A percentile compares a stretch with the other conserved stretches of the same genome.
phyloP scores from a whole-genome alignment of 2,888 invertebrate genomes.

The Didymodactylos carnosus region DNA sequence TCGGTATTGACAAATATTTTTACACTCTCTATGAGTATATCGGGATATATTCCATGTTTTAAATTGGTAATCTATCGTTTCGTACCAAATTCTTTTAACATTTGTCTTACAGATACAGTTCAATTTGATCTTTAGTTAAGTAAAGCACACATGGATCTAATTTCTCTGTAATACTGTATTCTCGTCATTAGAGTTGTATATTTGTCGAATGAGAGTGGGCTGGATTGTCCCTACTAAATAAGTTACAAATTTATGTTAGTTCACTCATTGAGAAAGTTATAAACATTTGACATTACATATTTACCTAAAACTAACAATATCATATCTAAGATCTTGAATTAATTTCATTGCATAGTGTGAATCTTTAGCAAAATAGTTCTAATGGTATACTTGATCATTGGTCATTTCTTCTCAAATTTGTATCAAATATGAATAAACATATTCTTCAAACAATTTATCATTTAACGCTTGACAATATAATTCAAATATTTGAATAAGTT shows the following conservation, averaged over 20 bases:
- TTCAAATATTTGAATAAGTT: conserved; percentile 68
- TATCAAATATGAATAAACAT: conserved; percentile 55
- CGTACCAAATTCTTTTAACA: conserved; percentile 66
- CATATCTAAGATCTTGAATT: too few relatives aligned
- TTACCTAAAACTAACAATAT: too few relatives aligned
- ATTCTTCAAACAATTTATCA: conserved; percentile 52
- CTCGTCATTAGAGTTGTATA: not conserved
- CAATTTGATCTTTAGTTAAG: conserved; percentile 49
- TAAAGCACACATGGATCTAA: conserved; percentile 81
- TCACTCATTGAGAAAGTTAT: too few relatives aligned
- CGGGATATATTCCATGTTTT: conserved; percentile 89
- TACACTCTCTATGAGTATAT: conserved; percentile 62
- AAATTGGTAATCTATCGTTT: conserved; percentile 75
- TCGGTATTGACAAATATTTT: conserved; percentile 63
- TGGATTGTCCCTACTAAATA: conserved; percentile 93
- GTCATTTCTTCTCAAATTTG: conserved; percentile 51
- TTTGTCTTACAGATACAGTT: conserved; percentile 43
- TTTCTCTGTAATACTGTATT: conserved; percentile 58
- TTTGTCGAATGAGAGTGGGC: not conserved
- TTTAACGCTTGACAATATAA: conserved; percentile 75
- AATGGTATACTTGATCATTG: conserved; percentile 70
- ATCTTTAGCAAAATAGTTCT: conserved; percentile 72
- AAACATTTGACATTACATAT: too few relatives aligned
- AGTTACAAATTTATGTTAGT: too few relatives aligned
- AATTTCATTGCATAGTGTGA: conserved; percentile 70